Evolutionary conservation across 2,888 invertebrate species (phyloP).

Genomic region (Patella caerulea): DNA sequence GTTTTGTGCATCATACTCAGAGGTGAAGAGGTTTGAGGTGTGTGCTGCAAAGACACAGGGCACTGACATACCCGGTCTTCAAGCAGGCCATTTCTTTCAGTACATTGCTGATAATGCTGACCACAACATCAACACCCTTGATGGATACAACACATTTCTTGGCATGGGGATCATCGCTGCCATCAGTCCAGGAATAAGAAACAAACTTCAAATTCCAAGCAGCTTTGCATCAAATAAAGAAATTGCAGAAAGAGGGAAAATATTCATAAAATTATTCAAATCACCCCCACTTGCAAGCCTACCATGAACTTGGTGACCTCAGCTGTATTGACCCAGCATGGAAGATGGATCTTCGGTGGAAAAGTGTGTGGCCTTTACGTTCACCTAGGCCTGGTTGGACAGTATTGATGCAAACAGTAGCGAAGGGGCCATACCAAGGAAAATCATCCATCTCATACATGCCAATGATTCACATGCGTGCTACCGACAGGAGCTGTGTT

Average conservation of each 20-base stretch:
- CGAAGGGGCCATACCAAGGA: constrained; percentile 36
- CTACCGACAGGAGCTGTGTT: constrained; percentile 38
- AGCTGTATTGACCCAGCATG: background rate
- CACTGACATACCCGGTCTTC: background rate
- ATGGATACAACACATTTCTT: background rate
- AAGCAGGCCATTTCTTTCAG: background rate
- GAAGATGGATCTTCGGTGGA: background rate
- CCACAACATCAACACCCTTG: background rate
- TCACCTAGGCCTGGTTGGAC: constrained; percentile 37
- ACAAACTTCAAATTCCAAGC: background rate
- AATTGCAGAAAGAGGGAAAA: background rate
- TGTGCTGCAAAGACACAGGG: no score
- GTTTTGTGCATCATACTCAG: background rate
- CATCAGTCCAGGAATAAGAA: background rate
- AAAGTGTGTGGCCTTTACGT: constrained; percentile 23
- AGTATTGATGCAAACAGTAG: constrained; percentile 41
- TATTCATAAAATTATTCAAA: background rate
- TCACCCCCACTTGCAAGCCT: no score
- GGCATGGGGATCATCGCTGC: background rate
- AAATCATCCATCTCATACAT: constrained; percentile 34
- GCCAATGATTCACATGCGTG: constrained; percentile 36
- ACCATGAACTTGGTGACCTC: background rate
- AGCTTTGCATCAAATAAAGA: background rate
- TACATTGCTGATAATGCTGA: background rate
- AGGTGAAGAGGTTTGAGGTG: no score